phyloP scores from a whole-genome alignment of 2,797 vertebrate species.

The Chloroceryle inda region DNA sequence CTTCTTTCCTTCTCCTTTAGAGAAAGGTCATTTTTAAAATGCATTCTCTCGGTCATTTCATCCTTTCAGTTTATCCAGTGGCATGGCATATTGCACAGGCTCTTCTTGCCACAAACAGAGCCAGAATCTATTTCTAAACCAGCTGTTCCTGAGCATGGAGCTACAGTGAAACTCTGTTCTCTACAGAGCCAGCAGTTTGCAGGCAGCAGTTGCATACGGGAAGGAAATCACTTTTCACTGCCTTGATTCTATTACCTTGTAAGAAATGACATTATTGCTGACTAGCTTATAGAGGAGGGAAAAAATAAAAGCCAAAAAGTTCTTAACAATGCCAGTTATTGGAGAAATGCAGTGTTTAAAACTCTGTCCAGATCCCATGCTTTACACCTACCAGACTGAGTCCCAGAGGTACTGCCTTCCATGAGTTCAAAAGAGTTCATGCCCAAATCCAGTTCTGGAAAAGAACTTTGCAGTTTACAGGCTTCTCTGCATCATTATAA shows the following conservation, averaged over 20 bases:
- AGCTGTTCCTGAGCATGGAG: neutral
- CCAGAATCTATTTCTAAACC: neutral
- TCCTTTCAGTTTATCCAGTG: neutral
- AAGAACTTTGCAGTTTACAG: neutral
- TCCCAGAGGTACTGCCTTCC: neutral
- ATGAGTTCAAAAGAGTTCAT: neutral
- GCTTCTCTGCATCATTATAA: neutral
- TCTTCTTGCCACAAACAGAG: neutral
- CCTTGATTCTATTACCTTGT: neutral
- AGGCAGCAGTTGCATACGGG: neutral
- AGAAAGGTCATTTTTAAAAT: neutral
- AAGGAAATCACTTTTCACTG: neutral
- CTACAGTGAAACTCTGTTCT: neutral
- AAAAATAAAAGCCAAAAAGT: neutral
- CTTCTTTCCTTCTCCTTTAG: neutral
- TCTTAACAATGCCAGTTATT: neutral
- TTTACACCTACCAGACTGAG: neutral
- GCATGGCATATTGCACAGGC: neutral
- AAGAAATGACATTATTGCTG: neutral
- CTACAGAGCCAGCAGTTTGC: neutral
- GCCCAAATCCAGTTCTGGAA: neutral
- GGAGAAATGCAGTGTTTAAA: neutral
- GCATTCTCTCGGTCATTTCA: neutral
- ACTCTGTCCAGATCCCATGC: neutral
- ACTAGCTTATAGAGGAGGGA: neutral